Evolutionary conservation across 2,888 invertebrate genomes (phyloP).

Genomic region (Andrena bicolor): DNA sequence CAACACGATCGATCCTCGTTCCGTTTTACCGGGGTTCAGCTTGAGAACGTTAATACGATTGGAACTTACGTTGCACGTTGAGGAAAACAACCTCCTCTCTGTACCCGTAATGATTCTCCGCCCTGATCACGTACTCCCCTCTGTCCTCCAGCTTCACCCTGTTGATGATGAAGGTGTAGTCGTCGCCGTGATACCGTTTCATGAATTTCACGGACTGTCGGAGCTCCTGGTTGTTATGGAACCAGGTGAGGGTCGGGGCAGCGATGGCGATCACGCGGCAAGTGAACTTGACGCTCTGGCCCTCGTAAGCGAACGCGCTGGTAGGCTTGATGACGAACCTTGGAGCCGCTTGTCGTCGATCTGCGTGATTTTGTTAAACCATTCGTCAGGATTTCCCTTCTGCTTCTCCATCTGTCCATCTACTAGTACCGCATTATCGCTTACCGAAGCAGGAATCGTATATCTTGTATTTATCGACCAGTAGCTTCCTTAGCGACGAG

Average conservation of each 20-base stretch:
- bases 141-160: slow-evolving; percentile 97
- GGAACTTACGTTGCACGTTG: slow-evolving; percentile 95
- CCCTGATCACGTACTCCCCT: slow-evolving; percentile 98
- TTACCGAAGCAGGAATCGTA: slow-evolving; percentile 97
- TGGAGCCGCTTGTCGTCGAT: slow-evolving; percentile 98
- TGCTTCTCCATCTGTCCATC: neutral
- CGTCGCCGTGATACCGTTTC: slow-evolving; percentile 98
- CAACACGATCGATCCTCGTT: neutral
- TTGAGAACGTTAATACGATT: too few relatives aligned
- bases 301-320: slow-evolving; percentile 98
- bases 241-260: slow-evolving; percentile 98
- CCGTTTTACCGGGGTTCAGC: neutral
- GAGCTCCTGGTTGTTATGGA: slow-evolving; percentile 95
- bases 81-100: slow-evolving; percentile 98
- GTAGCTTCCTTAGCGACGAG: slow-evolving; percentile 97
- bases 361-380: slow-evolving; percentile 84
- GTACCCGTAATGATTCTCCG: slow-evolving; percentile 98
- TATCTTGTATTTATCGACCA: slow-evolving; percentile 98
- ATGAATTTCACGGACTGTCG: slow-evolving; percentile 99
- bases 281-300: slow-evolving; percentile 98
- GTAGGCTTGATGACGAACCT: slow-evolving; percentile 98
- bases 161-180: slow-evolving; percentile 99
- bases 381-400: neutral
- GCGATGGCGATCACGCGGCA: slow-evolving; percentile 98
- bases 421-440: slow-evolving; percentile 66